Evolutionary conservation across 2,888 invertebrate species (phyloP), one percentile per base, ranked within the genome.

Genomic region (Cerastis leucographa): DNA sequence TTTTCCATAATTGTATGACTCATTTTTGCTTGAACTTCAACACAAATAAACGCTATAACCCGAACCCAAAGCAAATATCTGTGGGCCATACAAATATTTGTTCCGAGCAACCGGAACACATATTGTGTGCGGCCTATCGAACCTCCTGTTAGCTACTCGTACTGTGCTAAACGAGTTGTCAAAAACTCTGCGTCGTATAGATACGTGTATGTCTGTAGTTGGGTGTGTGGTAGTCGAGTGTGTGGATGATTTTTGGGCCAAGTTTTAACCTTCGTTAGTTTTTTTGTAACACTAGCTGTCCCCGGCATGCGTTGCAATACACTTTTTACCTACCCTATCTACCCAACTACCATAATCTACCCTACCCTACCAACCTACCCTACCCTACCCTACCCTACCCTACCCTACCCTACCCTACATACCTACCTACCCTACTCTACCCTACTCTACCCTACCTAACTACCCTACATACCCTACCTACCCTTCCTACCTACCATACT

Each of bases 71-170:
- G 42, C 67, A 76, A 80, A 80, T 65, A 72, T 54, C 54, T 54
- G 54, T 12, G n/a, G 54, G n/a, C 4, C 54, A 54, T 54, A 54
- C 54, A n/a, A 54, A 61, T 72, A 69, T 81, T 72, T 61, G 73
- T 66, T 78, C 54, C 65, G 71, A 22, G 12, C 29, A 22, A 51
- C 61, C 77, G 71, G 83, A 69, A 83, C 80, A 71, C 69, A 61
- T 66, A 83, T 78, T 80, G 61, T 68, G 51, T 49, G 17, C 62
- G 76, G 35, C 61, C 49, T 70, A 49, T 69, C 56, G 61, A 49
- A 42, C 29, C 29, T 51, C 19, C 22, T 54, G 70, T 76, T 80
- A 76, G 71, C 14, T 56, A 77, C 42, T 22, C 25, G 79, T 29
- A 59, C 42, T 65, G 44, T 54, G n/a, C 59, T 56, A 59, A 76